Base-by-base conservation (phyloP, 2,113 vertebrate genomes). In the Butorides virescens region DNA sequence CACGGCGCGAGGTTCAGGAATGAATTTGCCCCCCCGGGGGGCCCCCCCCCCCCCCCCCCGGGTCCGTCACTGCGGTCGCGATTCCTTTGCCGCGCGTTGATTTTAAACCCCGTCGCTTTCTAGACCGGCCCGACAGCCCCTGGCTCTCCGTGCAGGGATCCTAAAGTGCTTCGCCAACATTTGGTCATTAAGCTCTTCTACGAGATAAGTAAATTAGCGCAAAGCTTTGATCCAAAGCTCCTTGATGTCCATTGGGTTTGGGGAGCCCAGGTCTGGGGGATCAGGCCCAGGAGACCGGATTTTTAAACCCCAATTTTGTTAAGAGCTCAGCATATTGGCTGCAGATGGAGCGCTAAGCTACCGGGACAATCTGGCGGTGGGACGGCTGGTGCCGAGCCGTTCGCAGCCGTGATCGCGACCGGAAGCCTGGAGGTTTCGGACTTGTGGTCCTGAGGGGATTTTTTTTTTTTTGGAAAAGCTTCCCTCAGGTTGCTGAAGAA, bases 171-270 rank as follows among this genome's bases (percentile, higher is more conserved):
- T 89, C 55, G 80, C 94, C 86, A 94, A 93, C 89, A 92, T 86
- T 96, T 92, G 84, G 81, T 96, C 80, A 90, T 96, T 96, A 97
- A 97, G 93, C 84, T 85, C 94, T 71, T 94, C 65, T 36, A 76
- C 2, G 86, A 89, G 94, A 78, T 96, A 93, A 95, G 95, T 72
- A 72, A 94, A 96, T 97, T 96, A 96, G 52, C 0, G 0, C 68
- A 62, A 89, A 89, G 95, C 93, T 93, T 83, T 90, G 90, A 53
- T 73, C 83, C 83, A 95, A 96, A 95, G 93, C 94, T 87, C 81
- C 90, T 85, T 23, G 39, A 71, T 82, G 87, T 72, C 90, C 95
- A 63, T 88, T 80, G 78, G 83, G 32, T 94, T 86, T 55, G 82
- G 71, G 50, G 92, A 85, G 90, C 15, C 59, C 75, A 5, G 58